Percentiles rank a stretch among this genome's conserved stretches.
These are phyloP conservation scores for Papilio gigon DNA, from an alignment of 2,888 invertebrate species.

Conservation along the genomic window DNA sequence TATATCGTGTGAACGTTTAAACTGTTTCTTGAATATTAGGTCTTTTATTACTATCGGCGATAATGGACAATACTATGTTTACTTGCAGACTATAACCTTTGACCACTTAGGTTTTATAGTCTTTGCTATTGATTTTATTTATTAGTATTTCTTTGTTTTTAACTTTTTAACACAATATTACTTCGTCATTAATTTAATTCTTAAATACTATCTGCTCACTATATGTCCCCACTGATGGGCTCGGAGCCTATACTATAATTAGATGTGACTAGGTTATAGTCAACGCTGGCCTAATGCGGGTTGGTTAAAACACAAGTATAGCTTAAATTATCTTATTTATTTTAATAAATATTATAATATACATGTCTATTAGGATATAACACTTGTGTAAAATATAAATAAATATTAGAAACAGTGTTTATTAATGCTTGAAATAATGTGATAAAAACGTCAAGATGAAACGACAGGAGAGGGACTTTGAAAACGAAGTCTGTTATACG, in stretches of 20 bases:
- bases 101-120: slow-evolving; percentile 38
- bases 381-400: slow-evolving; percentile 63
- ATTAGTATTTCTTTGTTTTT: background rate
- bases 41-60: slow-evolving; percentile 37
- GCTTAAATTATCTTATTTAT: background rate
- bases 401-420: slow-evolving; percentile 61
- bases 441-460: slow-evolving; percentile 74
- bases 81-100: slow-evolving; percentile 29
- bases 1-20: slow-evolving; percentile 33
- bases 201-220: no score
- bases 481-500: slow-evolving; percentile 78
- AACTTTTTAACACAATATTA: background rate
- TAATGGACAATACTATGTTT: slow-evolving; percentile 39
- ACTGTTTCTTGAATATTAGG: slow-evolving; percentile 26
- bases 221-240: no score
- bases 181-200: background rate
- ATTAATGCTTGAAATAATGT: slow-evolving; percentile 63
- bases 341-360: slow-evolving; percentile 59
- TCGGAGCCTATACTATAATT: no score
- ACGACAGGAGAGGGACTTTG: slow-evolving; percentile 79
- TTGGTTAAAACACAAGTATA: background rate
- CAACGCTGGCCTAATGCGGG: no score
- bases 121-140: slow-evolving; percentile 12
- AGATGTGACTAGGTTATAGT: no score
- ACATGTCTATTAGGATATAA: slow-evolving; percentile 68